Base-by-base conservation (phyloP, 1,140 invertebrate genomes). In the Helicoverpa armigera region DNA sequence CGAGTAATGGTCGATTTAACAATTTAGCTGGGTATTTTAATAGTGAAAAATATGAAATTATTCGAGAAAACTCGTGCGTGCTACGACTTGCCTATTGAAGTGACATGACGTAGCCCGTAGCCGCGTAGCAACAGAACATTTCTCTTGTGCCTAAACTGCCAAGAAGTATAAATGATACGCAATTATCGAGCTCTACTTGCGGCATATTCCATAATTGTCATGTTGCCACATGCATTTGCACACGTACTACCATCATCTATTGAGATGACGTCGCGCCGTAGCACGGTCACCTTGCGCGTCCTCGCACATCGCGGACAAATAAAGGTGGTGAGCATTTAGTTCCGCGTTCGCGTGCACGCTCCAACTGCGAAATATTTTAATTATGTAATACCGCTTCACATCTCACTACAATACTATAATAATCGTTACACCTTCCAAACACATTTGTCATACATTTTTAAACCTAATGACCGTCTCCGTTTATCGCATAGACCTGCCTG, bases 251-350 rank as follows among this genome's bases (percentile, higher is more conserved):
- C 58, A 75, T 75, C 73, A 54, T 35, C 60, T 76, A 29, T 63
- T 29, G 53, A 48, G 51, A 58, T 80, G 73, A 60, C 80, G 80
- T 81, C 69, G 74, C 77, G 61, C 72, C 73, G 83, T 80, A 80
- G 82, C 82, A 86, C 88, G 92, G 93, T 93, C 92, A 92, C 92
- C 91, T 93, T 93, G 91, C 84, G 65, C 87, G 91, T 92, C 90
- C 89, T 85, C 87, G 88, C 85, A 83, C 90, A 90, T 91, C 89
- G 90, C 91, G 90, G 90, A 88, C 91, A 86, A 90, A 92, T 92
- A 94, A 89, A 93, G 91, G 92, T 92, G 90, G 72, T 60, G 51
- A 54, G 86, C 83, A 75, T 80, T 84, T 83, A 89, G 89, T 94
- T 92, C 92, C 91, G 90, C 87, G 87, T 91, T 84, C 75, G 79